These are phyloP conservation scores for Microtus oregoni DNA, from an alignment of 2,113 vertebrate genomes.

Conservation along the genomic window DNA sequence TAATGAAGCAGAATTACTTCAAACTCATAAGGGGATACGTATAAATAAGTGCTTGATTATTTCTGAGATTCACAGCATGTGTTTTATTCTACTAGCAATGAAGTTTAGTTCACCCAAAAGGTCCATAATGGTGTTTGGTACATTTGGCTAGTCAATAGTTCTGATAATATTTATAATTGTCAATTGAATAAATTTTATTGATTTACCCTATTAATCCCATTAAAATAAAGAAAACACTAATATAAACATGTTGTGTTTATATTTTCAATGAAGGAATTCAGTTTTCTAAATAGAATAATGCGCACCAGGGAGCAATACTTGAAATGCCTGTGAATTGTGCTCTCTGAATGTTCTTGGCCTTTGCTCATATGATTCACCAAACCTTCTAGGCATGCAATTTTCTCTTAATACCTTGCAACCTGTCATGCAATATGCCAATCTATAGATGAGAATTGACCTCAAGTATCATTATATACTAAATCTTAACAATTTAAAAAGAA, in stretches of 20 bases:
- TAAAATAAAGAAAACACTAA: conserved; percentile 43
- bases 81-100: conserved; percentile 14
- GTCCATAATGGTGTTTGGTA: neutral
- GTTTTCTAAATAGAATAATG: conserved; percentile 67
- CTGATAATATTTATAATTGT: conserved; percentile 53
- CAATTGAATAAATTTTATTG: neutral
- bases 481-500: conserved; percentile 61
- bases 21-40: neutral
- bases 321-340: conserved; percentile 45
- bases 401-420: conserved; percentile 71
- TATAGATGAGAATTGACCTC: conserved; percentile 67
- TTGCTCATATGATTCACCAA: conserved; percentile 63
- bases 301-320: conserved; percentile 61
- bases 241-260: neutral
- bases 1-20: conserved; percentile 30
- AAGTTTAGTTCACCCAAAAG: conserved; percentile 32
- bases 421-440: conserved; percentile 67
- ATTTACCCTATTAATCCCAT: neutral
- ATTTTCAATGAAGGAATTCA: neutral
- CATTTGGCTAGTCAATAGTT: neutral
- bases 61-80: conserved; percentile 17
- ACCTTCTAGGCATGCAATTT: conserved; percentile 77
- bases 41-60: neutral
- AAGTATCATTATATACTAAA: conserved; percentile 68
- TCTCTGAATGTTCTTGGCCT: conserved; percentile 58